Conservation (phyloP, 2,113 vertebrate species). For the Varanus komodoensis region DNA sequence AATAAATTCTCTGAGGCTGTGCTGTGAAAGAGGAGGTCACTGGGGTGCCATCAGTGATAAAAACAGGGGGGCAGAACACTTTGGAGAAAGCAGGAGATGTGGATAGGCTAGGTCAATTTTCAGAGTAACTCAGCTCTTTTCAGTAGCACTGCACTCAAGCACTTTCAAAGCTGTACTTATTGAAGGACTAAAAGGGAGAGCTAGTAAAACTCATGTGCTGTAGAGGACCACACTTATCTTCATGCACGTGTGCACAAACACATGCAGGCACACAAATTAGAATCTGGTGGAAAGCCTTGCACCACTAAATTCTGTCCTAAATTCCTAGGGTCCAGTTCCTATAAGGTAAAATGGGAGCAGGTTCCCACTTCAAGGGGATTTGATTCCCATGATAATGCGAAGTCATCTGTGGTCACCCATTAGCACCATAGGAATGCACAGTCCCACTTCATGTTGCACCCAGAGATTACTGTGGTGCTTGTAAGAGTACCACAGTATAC, state of each 20-base stretch:
- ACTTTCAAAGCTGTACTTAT: neutral
- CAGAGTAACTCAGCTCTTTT: slow-evolving; percentile 18
- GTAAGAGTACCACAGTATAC: too few relatives aligned
- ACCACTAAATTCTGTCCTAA: neutral
- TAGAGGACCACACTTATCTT: neutral
- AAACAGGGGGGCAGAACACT: neutral
- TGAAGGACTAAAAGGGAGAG: neutral
- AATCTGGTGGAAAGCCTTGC: neutral
- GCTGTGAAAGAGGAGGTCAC: slow-evolving; percentile 13
- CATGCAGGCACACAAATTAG: neutral
- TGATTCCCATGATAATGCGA: neutral
- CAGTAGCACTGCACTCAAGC: neutral
- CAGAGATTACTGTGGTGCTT: too few relatives aligned
- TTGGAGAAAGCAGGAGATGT: neutral
- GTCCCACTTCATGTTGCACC: too few relatives aligned
- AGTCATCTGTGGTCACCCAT: neutral
- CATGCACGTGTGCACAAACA: neutral
- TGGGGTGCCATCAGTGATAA: neutral
- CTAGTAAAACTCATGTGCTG: neutral
- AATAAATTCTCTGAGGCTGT: neutral
- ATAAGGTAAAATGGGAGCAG: neutral
- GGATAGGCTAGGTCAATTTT: neutral
- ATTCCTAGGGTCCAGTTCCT: neutral
- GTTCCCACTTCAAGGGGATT: neutral
- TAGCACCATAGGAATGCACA: neutral